phyloP scores from a whole-genome alignment of 2,888 invertebrate genomes.

The Choristoneura rosaceana region DNA sequence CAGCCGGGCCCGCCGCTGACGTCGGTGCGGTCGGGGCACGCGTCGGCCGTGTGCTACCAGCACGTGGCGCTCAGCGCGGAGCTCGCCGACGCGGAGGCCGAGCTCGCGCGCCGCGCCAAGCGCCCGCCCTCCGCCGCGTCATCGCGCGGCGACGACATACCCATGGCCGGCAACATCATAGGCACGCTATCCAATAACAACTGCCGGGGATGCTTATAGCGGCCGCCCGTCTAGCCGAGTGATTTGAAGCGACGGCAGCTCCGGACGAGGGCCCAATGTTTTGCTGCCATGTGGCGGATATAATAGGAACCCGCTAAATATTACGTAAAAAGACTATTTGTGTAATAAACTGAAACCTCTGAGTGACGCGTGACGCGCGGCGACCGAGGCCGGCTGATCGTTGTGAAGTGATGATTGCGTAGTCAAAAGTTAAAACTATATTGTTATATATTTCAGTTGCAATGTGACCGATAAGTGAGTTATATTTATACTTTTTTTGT shows the following conservation, averaged over 20 bases:
- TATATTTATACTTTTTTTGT: conserved; percentile 28
- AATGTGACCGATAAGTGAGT: conserved; percentile 13
- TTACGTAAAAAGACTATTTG: neutral
- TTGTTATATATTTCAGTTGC: conserved; percentile 19
- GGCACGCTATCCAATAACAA: conserved; percentile 65
- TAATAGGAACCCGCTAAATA: neutral
- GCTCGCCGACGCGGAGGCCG: conserved; percentile 50
- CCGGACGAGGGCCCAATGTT: neutral
- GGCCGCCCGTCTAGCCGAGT: conserved; percentile 7
- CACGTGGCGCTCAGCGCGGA: conserved; percentile 84
- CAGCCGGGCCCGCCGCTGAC: conserved; percentile 90
- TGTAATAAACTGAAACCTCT: conserved; percentile 1
- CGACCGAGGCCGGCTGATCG: neutral
- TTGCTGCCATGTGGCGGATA: neutral
- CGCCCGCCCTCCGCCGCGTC: conserved; percentile 52
- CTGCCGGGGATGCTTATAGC: conserved; percentile 53
- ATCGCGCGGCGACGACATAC: conserved; percentile 65
- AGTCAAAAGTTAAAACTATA: conserved; percentile 17
- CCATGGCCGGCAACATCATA: conserved; percentile 73
- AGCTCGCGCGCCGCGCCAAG: conserved; percentile 55
- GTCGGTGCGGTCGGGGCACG: conserved; percentile 96
- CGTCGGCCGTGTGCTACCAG: conserved; percentile 94
- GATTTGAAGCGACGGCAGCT: neutral
- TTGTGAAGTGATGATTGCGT: conserved; percentile 7
- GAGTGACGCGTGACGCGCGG: neutral